Base-by-base conservation (phyloP, 2,888 invertebrate species). In the Drosophila macrothrix region DNA sequence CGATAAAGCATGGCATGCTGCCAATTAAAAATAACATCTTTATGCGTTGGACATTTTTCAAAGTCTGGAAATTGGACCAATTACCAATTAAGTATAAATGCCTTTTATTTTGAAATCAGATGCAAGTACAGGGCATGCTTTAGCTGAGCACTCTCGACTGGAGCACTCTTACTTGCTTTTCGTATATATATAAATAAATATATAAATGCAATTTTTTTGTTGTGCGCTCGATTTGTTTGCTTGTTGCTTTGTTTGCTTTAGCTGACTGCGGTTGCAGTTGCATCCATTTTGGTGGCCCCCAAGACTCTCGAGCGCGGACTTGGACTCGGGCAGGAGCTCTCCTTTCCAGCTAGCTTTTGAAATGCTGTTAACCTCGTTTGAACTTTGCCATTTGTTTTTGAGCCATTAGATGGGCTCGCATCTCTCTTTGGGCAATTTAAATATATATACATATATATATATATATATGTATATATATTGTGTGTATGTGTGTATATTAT, bases 281-380 rank as follows among this genome's bases (percentile, higher is more conserved):
- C 77, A 83, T 84, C 89, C 87, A 84, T 88, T 84, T 89, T 85
- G 82, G 78, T 83, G 84, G 88, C 74, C 75, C 46, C 64, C 56
- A 56, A 35, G 53, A 71, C 63, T 67, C 61, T 60, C 53, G 53
- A 53, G 28, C 37, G 31, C 31, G 43, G 55, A 63, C 55, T 41
- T 39, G 54, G 66, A 61, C 67, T 69, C 49, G 65, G 54, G 58
- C 79, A 79, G 80, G 80, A 80, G 76, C 61, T 68, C 80, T 79
- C 80, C 79, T 79, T 67, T 49, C 22, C 46, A 49, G 63, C 67
- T 67, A 78, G 68, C 85, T 14, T 56, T 83, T 84, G 78, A 88
- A 88, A 90, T 90, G 90, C 83, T 89, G 90, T 90, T 90, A 90
- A 90, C 91, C 90, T 90, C 86, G 62, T 76, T 84, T 90, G 90